These are phyloP conservation scores for Empidonax traillii DNA, from an alignment of 2,113 vertebrate species.

Conservation along the genomic window DNA sequence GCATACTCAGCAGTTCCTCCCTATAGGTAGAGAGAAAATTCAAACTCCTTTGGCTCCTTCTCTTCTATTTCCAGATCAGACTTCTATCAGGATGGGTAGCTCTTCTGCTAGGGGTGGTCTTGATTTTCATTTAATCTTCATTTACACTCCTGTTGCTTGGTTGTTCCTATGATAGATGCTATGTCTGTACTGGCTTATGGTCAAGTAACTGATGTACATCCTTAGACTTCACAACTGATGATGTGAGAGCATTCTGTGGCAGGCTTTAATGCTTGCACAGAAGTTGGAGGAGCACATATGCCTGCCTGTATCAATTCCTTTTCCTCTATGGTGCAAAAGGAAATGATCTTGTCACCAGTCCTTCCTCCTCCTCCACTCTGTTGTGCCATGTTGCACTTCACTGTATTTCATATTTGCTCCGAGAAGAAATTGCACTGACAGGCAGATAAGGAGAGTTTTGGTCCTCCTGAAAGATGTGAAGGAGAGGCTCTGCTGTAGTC, in stretches of 20 bases:
- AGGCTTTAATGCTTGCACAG: neutral
- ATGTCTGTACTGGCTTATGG: neutral
- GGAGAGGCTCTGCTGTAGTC: neutral
- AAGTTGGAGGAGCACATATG: neutral
- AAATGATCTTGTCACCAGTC: neutral
- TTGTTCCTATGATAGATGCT: neutral
- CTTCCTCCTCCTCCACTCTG: neutral
- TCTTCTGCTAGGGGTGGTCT: neutral
- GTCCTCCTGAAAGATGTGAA: neutral
- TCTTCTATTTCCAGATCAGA: neutral
- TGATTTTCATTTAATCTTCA: neutral
- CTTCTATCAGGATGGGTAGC: neutral
- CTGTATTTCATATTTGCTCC: neutral
- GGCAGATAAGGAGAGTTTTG: neutral
- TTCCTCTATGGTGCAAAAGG: neutral
- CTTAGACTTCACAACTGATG: neutral
- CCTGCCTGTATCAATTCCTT: neutral
- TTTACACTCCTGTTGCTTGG: neutral
- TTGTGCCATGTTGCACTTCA: neutral
- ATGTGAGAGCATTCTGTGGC: neutral
- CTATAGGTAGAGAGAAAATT: neutral
- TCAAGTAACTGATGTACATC: neutral
- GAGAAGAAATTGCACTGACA: neutral
- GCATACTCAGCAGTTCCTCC: neutral
- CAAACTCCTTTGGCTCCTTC: neutral